Evolutionary conservation across 2,888 invertebrate genomes (phyloP).

Genomic region (Osmoderma eremita): DNA sequence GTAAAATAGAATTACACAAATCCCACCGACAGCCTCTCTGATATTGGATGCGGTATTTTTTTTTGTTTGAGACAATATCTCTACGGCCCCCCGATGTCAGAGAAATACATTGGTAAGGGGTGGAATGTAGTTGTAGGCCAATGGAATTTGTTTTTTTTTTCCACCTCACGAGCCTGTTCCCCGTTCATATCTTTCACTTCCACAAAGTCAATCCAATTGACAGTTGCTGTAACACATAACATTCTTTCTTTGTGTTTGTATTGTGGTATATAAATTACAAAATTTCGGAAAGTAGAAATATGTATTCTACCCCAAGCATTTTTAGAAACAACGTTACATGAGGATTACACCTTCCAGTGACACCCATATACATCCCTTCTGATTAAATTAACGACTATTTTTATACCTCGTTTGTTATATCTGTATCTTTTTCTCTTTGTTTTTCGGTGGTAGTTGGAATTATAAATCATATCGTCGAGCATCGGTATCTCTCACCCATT

Average conservation of each 20-base stretch:
- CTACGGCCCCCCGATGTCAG: background rate
- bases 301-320: no score
- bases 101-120: background rate
- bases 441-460: background rate
- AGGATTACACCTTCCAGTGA: no score
- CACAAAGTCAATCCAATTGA: slow-evolving; percentile 31
- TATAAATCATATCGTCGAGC: slow-evolving; percentile 5
- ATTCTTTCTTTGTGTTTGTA: no score
- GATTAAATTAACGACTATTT: no score
- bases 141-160: slow-evolving; percentile 21
- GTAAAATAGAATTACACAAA: background rate
- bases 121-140: background rate
- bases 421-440: no score
- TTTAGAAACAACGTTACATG: no score
- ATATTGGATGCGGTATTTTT: background rate
- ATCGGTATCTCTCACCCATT: slow-evolving; percentile 1
- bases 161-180: background rate
- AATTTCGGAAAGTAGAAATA: no score
- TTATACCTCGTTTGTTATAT: no score
- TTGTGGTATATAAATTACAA: no score
- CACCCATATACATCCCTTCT: no score
- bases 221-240: slow-evolving; percentile 12
- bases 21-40: background rate
- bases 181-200: slow-evolving; percentile 19
- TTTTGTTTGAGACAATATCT: background rate